phyloP scores from a whole-genome alignment of 2,888 invertebrate species.

The Ichneumoninae sp. region DNA sequence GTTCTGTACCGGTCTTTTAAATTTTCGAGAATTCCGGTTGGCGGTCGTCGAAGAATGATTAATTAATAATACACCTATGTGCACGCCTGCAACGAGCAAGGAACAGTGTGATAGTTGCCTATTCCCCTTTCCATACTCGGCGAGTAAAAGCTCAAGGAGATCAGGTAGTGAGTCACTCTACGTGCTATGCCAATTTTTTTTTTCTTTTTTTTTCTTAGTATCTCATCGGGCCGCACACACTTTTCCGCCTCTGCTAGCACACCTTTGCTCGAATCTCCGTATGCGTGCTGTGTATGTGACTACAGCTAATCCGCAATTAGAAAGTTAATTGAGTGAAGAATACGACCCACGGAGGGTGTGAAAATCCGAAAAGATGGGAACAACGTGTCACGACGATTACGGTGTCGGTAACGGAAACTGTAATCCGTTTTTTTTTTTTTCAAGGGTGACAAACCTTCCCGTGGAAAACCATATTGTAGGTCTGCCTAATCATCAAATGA shows the following conservation, averaged over 20 bases:
- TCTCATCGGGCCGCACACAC: constrained; percentile 50
- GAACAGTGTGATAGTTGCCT: constrained; percentile 43
- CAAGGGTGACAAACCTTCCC: no score
- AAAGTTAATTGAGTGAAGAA: neutral
- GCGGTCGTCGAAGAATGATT: constrained; percentile 62
- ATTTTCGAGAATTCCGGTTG: constrained; percentile 49
- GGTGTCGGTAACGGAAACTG: no score
- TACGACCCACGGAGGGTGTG: neutral
- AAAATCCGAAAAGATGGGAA: neutral
- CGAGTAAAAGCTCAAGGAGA: constrained; percentile 79
- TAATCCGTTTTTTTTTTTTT: no score
- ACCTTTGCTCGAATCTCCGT: neutral
- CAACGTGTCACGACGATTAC: no score
- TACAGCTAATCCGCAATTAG: neutral
- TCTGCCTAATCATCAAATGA: no score
- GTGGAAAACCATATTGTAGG: no score
- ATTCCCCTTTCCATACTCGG: constrained; percentile 59
- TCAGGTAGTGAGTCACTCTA: constrained; percentile 79
- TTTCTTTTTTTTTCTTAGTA: constrained; percentile 56
- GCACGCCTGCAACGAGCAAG: constrained; percentile 50
- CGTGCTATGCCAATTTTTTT: constrained; percentile 77
- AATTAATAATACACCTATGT: constrained; percentile 62
- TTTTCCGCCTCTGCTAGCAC: constrained; percentile 50
- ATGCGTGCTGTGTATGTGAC: neutral
- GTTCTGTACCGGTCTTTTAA: constrained; percentile 13